Base-by-base conservation (phyloP, 2,113 vertebrate genomes). In the Pachycephala philippinensis region DNA sequence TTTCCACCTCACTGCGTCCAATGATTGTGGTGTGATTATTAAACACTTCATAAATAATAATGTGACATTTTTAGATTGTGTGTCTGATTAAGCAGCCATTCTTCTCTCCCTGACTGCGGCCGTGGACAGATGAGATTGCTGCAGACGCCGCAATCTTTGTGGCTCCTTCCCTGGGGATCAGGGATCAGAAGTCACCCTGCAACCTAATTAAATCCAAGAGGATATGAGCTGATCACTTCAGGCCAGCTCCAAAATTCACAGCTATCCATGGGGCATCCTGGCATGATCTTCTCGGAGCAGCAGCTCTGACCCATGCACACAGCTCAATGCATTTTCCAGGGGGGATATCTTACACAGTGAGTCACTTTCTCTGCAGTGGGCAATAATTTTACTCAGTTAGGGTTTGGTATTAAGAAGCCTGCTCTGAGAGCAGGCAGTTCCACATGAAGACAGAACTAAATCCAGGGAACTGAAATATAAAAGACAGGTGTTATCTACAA, bases 41-140 rank as follows among this genome's bases (percentile, higher is more conserved):
- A 95, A 97, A 94, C 90, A 84, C 97, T 93, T 97, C 97, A 97
- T 97, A 97, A 97, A 97, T 97, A 98, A 97, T 91, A 96, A 97
- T 93, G 95, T 94, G 97, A 94, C 96, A 96, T 95, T 97, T 97
- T 92, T 90, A 69, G 86, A 92, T 87, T 66, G 88, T 82, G 83
- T 4, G 22, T 97, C 94, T 96, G 97, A 97, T 95, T 94, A 96
- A 88, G 93, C 89, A 91, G 84, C 95, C 70, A 42, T 90, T 96
- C 95, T 93, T 84, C 96, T 94, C 90, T 76, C 93, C 81, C 87
- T 69, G 92, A 21, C 96, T 89, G 96, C 7, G 1, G 80, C 89
- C n/a, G 20, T 8, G 93, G 97, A 91, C 96, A 96, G 96, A 93
- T 70, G 89, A 97, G 94, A 95, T 93, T 84, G 49, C 95, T 81